A percentile compares a stretch with the other conserved stretches of the same genome.
Conservation (phyloP, 2,888 invertebrate species). For the Drepana falcataria region DNA sequence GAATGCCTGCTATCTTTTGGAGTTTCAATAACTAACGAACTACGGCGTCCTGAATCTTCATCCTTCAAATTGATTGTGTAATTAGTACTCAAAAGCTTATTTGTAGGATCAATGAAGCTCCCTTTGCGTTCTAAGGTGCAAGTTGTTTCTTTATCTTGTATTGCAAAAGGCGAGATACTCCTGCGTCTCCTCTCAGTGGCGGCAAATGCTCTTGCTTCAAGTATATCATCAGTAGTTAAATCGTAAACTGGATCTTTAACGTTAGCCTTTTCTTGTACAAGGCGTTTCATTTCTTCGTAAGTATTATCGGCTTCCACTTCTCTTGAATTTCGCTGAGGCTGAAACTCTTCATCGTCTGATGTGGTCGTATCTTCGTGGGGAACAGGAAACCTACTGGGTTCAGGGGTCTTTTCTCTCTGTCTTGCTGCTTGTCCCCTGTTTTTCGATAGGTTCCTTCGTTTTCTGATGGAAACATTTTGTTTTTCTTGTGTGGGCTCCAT, state of each 20-base stretch:
- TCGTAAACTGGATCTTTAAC: constrained; percentile 70
- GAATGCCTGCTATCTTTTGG: constrained; percentile 37
- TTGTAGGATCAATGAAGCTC: constrained; percentile 71
- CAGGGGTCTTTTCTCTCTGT: constrained; percentile 73
- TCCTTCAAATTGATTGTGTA: constrained; percentile 65
- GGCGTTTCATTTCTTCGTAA: constrained; percentile 70
- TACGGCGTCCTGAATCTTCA: constrained; percentile 48
- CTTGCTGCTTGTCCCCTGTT: constrained; percentile 70
- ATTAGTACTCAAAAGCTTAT: constrained; percentile 66
- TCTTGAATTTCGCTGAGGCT: constrained; percentile 47
- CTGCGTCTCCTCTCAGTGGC: constrained; percentile 67
- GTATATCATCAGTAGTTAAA: constrained; percentile 61
- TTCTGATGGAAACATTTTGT: constrained; percentile 76
- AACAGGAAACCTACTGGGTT: constrained; percentile 65
- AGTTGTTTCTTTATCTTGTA: constrained; percentile 56
- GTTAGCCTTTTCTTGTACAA: constrained; percentile 58
- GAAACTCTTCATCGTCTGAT: constrained; percentile 68
- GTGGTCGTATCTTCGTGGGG: constrained; percentile 82
- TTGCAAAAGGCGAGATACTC: constrained; percentile 74
- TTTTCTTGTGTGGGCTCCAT: constrained; percentile 62
- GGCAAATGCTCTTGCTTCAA: constrained; percentile 64
- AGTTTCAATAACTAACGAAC: constrained; percentile 52
- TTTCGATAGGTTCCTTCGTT: constrained; percentile 80
- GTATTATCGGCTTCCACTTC: constrained; percentile 72
- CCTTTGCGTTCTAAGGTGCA: constrained; percentile 58